Base-by-base conservation (phyloP, 2,888 invertebrate genomes). In the Neoascia interrupta region DNA sequence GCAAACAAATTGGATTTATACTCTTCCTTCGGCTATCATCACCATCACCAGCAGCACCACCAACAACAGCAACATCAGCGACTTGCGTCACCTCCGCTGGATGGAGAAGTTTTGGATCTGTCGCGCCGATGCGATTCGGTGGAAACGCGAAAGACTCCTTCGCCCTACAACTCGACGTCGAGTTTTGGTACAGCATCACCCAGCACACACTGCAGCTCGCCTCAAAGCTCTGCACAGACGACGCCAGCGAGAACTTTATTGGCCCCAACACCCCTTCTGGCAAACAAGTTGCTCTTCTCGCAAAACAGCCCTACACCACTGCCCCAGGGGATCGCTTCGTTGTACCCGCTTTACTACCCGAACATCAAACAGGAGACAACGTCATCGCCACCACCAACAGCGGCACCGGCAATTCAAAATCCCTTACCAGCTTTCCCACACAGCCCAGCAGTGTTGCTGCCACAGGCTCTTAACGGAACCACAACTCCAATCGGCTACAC, bases 81-180 rank as follows among this genome's bases (percentile, higher is more conserved):
- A 4, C 74, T 86, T 86, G 80, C 85, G 84, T 81, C 87, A 85
- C n/a, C n/a, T n/a, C n/a, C n/a, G n/a, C 60, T 85, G 15, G 81
- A 84, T 8, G 81, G 83, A 4, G 85, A 86, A 81, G 88, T 86
- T 6, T 82, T 89, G 43, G 89, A 89, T 82, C 83, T 89, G n/a
- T 89, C 89, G 1, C 83, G 87, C 1, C 87, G 87, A 47, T 86
- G 86, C 53, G 87, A 87, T 82, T 86, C 87, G 13, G 84, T 86
- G 2, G 88, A 88, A 70, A 84, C 84, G 1, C 81, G 86, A 15
- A 88, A 87, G 81, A 88, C 88, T 0, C 87, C 88, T 0, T 88
- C 89, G 0, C 88, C 88, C 0, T 86, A 86, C 61, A 85, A 86
- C 60, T 85, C 85, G n/a, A 84, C 81, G 53, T 87, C 85, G 3